Evolutionary conservation across 2,113 vertebrate genomes (phyloP), one percentile per base, ranked within the genome.

Genomic region (Beaufortia kweichowensis): DNA sequence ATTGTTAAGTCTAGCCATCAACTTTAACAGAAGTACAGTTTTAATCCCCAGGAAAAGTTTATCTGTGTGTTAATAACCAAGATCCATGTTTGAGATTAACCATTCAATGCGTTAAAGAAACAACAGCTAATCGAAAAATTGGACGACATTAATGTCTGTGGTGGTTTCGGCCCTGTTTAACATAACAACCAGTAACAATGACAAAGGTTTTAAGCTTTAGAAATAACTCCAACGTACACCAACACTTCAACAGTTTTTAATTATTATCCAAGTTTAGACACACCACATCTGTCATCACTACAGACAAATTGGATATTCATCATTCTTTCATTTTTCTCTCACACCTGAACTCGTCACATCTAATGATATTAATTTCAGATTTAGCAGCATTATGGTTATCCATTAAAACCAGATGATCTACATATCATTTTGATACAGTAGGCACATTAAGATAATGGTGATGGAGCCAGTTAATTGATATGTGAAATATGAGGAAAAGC

Each of bases 281-380:
- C 43, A n/a, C 46, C 26, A 15, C 26, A 68, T 24, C 41, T 56
- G 48, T 70, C 67, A 70, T 55, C 46, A 33, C 28, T 33, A 33
- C 66, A 35, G 29, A n/a, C 15, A 24, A 59, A 39, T 26, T 63
- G 10, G 70, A 60, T 74, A 53, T 65, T 62, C 50, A 59, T 57
- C 14, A 35, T 53, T 41, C 41, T 62, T 28, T 59, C 55, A 31
- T 65, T 70, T 69, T 33, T 59, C 60, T 60, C 53, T 75, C 46
- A 78, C 69, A 56, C 48, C 48, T 74, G 9, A 78, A 56, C 59
- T 68, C 61, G 63, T 68, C 65, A 31, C 69, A 74, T 68, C 56
- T 31, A 62, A 39, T 67, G 62, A 74, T 17, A 61, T 33, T 74
- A 68, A 64, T 62, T 73, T 43, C 55, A 68, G 31, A 33, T 76